phyloP scores from a whole-genome alignment of 2,113 vertebrate species.

The Aspidoscelis tigris region DNA sequence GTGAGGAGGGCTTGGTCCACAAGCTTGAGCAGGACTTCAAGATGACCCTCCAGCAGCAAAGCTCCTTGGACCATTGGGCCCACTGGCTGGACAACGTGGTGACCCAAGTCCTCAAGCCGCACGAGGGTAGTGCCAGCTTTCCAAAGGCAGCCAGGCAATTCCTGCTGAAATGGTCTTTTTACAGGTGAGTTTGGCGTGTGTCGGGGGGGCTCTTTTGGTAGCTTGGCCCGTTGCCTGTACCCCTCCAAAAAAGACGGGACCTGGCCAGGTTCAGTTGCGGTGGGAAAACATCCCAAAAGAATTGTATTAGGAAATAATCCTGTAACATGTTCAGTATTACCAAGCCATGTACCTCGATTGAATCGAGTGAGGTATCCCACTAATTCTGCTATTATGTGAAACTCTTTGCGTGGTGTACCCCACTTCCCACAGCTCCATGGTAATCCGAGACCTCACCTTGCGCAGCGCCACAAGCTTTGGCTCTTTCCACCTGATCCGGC shows the following conservation, averaged over 20 bases:
- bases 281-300: too few species aligned
- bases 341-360: too few species aligned
- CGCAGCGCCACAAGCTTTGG: slow-evolving; percentile 96
- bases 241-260: too few species aligned
- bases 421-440: slow-evolving; percentile 87
- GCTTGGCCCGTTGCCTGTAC: too few species aligned
- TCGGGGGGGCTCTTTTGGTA: not conserved
- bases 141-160: slow-evolving; percentile 96
- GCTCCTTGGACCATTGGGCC: slow-evolving; percentile 98
- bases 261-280: too few species aligned
- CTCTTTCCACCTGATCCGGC: slow-evolving; percentile 96
- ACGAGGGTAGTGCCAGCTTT: slow-evolving; percentile 91
- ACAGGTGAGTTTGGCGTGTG: slow-evolving; percentile 79
- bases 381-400: not conserved
- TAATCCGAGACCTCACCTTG: slow-evolving; percentile 96
- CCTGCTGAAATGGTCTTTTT: slow-evolving; percentile 99
- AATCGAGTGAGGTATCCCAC: too few species aligned
- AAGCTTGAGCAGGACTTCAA: slow-evolving; percentile 98
- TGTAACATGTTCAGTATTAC: too few species aligned
- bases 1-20: slow-evolving; percentile 93
- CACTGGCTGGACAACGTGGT: slow-evolving; percentile 96
- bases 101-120: slow-evolving; percentile 91
- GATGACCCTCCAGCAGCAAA: slow-evolving; percentile 96
- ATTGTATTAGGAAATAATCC: too few species aligned
- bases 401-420: not conserved